Percentiles rank a stretch among this genome's conserved stretches.
These are phyloP conservation scores for Trissonchulus sp. DNA, from an alignment of 2,888 invertebrate genomes.

Conservation along the genomic window DNA sequence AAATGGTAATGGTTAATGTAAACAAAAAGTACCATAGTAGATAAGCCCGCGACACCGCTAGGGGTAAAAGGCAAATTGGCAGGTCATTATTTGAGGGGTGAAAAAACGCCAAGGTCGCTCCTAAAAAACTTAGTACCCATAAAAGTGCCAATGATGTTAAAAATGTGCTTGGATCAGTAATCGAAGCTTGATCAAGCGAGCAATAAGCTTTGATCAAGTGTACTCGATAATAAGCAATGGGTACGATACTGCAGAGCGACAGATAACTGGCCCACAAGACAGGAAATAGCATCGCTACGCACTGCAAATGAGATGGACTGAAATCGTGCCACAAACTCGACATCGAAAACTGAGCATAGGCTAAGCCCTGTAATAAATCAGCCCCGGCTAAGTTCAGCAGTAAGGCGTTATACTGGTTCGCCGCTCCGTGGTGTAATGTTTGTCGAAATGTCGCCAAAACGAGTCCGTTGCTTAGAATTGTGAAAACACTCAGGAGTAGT, in stretches of 20 bases:
- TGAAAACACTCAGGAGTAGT: not conserved
- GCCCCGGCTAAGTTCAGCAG: conserved; percentile 4
- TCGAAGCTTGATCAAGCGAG: not conserved
- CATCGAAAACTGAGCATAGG: not conserved
- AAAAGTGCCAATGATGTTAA: not conserved
- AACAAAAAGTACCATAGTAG: conserved; percentile 12
- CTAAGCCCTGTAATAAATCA: not conserved
- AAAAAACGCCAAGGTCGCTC: not conserved
- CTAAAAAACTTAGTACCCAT: not conserved
- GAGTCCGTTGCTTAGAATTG: not conserved
- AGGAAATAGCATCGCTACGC: conserved; percentile 6
- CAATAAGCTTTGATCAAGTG: conserved; percentile 29
- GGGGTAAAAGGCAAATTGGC: conserved; percentile 8
- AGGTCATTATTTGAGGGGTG: too few relatives aligned
- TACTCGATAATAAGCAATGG: conserved; percentile 28
- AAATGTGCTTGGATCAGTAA: conserved; percentile 21
- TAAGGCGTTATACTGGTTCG: conserved; percentile 5
- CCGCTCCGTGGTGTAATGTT: too few relatives aligned
- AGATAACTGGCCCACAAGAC: conserved; percentile 23
- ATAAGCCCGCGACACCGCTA: not conserved
- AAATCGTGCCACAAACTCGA: not conserved
- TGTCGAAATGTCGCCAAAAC: not conserved
- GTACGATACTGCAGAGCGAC: conserved; percentile 18
- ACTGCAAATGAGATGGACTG: not conserved
- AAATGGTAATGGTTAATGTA: not conserved